Base-by-base conservation (phyloP, 2,888 invertebrate genomes). In the Caenorhabditis sp. region DNA sequence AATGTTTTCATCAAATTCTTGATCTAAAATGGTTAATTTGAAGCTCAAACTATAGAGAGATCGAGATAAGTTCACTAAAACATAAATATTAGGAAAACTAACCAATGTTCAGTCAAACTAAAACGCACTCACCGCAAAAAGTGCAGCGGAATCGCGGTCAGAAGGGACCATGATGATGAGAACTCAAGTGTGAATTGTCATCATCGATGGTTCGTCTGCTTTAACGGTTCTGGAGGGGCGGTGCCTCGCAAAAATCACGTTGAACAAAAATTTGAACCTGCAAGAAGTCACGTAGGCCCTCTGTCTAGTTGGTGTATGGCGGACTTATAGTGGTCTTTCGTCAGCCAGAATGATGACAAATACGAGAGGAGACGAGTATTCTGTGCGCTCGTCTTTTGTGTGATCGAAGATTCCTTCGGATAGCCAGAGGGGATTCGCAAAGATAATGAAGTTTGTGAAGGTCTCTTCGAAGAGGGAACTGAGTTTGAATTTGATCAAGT, bases 291-390 rank as follows among this genome's bases (percentile, higher is more conserved):
- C 74, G 74, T 74, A 74, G 60, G 47, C 72, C 47, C 47, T 15
- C 44, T 6, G 67, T 74, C 67, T 60, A 58, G n/a, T n/a, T n/a
- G n/a, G n/a, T n/a, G n/a, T n/a, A n/a, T n/a, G n/a, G n/a, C n/a
- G n/a, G n/a, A n/a, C n/a, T n/a, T n/a, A n/a, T n/a, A n/a, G 28
- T 22, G 65, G 74, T 68, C 51, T 76, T 53, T 51, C 60, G 44
- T 76, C 56, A 58, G 58, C 60, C 50, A 67, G 47, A 50, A 76
- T 76, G 76, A 76, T 76, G 76, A 76, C 76, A 76, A 76, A 76
- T 76, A 67, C 44, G 37, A 37, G n/a, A 13, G n/a, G 51, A 9
- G 15, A 13, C 26, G 13, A 47, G 47, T 28, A 58, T 74, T 74
- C 65, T 74, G 61, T 76, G 76, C 67, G 68, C 76, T 53, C 35